A percentile compares a stretch with the other conserved stretches of the same genome.
phyloP scores from a whole-genome alignment of 2,113 vertebrate species.

The Catharus fuscescens region DNA sequence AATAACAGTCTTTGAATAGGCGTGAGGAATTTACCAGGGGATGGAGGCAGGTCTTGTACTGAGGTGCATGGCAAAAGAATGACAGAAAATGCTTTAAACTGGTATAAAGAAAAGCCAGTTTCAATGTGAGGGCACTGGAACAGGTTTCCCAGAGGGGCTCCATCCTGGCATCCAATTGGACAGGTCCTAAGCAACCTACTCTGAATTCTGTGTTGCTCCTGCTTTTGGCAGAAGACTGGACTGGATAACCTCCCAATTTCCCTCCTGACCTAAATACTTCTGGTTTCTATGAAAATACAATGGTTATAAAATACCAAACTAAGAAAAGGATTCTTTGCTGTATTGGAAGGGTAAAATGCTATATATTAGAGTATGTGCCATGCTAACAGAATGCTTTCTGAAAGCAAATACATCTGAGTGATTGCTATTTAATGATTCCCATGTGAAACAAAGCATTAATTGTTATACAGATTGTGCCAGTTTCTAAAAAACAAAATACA shows the following conservation, averaged over 20 bases:
- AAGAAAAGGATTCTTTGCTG: not conserved
- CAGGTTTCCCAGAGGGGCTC: not conserved
- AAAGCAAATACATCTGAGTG: slow-evolving; percentile 14
- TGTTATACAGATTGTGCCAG: not conserved
- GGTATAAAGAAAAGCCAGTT: not conserved
- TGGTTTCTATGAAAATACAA: not conserved
- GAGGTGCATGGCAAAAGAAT: not conserved
- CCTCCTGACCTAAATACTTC: not conserved
- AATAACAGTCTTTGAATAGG: not conserved
- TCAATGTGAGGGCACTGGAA: not conserved
- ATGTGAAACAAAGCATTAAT: slow-evolving; percentile 12
- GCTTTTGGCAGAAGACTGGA: not conserved
- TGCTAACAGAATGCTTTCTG: not conserved
- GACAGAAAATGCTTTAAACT: not conserved
- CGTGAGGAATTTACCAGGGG: not conserved
- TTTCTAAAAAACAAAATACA: slow-evolving; percentile 26
- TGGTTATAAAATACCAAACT: not conserved
- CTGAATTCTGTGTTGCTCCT: not conserved
- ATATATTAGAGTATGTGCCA: not conserved
- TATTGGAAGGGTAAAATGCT: not conserved
- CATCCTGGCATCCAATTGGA: not conserved
- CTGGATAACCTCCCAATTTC: not conserved
- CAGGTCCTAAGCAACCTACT: not conserved
- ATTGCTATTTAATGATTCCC: not conserved
- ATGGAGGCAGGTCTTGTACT: not conserved